Evolutionary conservation across 2,113 vertebrate genomes (phyloP).

Genomic region (Sardina pilchardus): DNA sequence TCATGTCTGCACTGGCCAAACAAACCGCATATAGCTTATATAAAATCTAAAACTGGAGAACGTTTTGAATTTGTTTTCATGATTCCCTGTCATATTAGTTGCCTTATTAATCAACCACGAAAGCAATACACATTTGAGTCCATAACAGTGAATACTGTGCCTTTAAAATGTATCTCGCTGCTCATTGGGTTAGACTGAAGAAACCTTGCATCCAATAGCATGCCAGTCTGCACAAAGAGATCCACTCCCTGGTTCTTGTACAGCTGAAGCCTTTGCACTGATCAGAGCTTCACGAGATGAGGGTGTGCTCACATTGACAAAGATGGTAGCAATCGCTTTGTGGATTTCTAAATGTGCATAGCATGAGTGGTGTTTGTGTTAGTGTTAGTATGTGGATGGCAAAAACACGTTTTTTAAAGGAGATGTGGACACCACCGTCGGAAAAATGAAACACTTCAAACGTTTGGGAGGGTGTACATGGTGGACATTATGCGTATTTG

Average conservation of each 20-base stretch:
- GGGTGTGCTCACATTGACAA: conserved; percentile 9
- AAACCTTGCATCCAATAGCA: conserved; percentile 64
- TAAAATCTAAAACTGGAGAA: not conserved
- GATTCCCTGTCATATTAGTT: not conserved
- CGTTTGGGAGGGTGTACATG: conserved; percentile 57
- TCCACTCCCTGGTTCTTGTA: conserved; percentile 66
- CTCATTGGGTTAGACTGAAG: conserved; percentile 62
- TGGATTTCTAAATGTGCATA: not conserved
- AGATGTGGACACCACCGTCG: not conserved
- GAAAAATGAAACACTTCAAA: conserved; percentile 41
- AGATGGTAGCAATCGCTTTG: not conserved
- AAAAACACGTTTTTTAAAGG: conserved; percentile 20
- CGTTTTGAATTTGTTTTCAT: not conserved
- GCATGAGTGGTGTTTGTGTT: not conserved
- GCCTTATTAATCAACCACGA: not conserved
- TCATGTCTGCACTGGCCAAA: not conserved
- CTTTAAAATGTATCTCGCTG: not conserved
- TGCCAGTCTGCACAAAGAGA: conserved; percentile 56
- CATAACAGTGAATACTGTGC: not conserved
- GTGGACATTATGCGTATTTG: conserved; percentile 54
- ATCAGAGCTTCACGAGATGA: conserved; percentile 51
- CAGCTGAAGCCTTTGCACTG: conserved; percentile 58
- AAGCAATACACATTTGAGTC: not conserved
- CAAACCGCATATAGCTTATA: not conserved
- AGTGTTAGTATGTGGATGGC: conserved; percentile 5